Percentiles rank a stretch among this genome's conserved stretches.
Evolutionary conservation across 2,888 invertebrate genomes (phyloP).

Genomic region (Metopia argyrocephala): DNA sequence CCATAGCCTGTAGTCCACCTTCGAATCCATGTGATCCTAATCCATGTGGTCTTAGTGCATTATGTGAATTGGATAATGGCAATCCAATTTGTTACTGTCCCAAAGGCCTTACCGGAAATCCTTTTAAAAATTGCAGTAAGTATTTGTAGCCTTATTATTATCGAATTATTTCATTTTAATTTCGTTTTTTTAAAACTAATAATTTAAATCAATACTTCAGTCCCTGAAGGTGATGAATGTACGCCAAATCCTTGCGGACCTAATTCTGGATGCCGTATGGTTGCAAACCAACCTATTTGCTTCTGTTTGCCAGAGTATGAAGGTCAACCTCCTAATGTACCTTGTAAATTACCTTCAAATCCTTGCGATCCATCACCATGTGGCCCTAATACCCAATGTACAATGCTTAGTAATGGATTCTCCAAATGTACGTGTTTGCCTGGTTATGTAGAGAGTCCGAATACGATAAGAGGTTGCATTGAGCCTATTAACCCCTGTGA

Average conservation of each 20-base stretch:
- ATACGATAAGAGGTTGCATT: slow-evolving; percentile 91
- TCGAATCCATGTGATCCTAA: slow-evolving; percentile 89
- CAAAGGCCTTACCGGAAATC: slow-evolving; percentile 93
- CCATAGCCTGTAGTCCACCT: slow-evolving; percentile 85
- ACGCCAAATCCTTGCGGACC: slow-evolving; percentile 90
- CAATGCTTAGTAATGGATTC: slow-evolving; percentile 87
- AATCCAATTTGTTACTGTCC: slow-evolving; percentile 94
- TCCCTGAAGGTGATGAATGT: slow-evolving; percentile 92
- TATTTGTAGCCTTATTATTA: slow-evolving; percentile 72
- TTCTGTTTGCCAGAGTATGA: slow-evolving; percentile 93
- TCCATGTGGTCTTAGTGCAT: slow-evolving; percentile 91
- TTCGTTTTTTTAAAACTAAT: not conserved
- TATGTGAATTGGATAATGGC: slow-evolving; percentile 90
- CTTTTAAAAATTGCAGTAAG: slow-evolving; percentile 93
- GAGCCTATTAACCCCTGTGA: slow-evolving; percentile 89
- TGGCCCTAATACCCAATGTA: slow-evolving; percentile 92
- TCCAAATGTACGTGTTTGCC: slow-evolving; percentile 92
- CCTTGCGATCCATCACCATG: slow-evolving; percentile 92
- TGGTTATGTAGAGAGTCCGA: slow-evolving; percentile 91
- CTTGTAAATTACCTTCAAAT: slow-evolving; percentile 86
- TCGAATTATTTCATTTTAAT: not conserved
- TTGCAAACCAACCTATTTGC: slow-evolving; percentile 87
- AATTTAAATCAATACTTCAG: slow-evolving; percentile 79
- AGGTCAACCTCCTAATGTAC: slow-evolving; percentile 87
- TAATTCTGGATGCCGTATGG: slow-evolving; percentile 89